phyloP scores from a whole-genome alignment of 2,888 invertebrate species.

The Anthrax anthrax region DNA sequence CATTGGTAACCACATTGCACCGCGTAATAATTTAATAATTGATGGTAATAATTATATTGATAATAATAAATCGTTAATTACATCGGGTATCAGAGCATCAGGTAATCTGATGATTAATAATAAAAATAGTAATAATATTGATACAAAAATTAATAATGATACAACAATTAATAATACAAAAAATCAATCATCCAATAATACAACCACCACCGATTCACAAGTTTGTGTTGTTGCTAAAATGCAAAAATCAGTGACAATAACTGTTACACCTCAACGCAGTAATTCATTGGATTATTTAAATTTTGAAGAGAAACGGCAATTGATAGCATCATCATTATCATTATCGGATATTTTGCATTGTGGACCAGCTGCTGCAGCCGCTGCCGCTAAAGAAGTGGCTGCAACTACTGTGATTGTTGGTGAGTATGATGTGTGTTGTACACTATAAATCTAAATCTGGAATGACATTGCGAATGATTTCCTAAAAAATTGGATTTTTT shows the following conservation, averaged over 20 bases:
- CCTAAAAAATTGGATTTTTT: too few relatives aligned
- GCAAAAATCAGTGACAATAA: constrained; percentile 48
- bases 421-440: constrained; percentile 21
- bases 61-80: neutral
- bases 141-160: constrained; percentile 3
- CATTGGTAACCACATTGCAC: constrained; percentile 5
- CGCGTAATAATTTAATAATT: neutral
- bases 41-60: neutral
- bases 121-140: constrained; percentile 10
- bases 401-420: constrained; percentile 31
- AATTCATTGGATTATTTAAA: constrained; percentile 79
- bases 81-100: constrained; percentile 11
- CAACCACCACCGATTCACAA: constrained; percentile 24
- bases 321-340: constrained; percentile 77
- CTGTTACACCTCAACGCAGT: constrained; percentile 56
- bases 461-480: too few relatives aligned
- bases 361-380: constrained; percentile 42
- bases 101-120: constrained; percentile 1
- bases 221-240: constrained; percentile 34
- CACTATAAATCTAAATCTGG: too few relatives aligned
- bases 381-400: constrained; percentile 36
- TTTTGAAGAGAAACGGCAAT: constrained; percentile 80
- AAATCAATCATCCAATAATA: neutral
- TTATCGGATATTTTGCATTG: constrained; percentile 71
- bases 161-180: neutral